Conservation (phyloP, 2,888 invertebrate genomes). For the Flabesymbios commensalis region DNA sequence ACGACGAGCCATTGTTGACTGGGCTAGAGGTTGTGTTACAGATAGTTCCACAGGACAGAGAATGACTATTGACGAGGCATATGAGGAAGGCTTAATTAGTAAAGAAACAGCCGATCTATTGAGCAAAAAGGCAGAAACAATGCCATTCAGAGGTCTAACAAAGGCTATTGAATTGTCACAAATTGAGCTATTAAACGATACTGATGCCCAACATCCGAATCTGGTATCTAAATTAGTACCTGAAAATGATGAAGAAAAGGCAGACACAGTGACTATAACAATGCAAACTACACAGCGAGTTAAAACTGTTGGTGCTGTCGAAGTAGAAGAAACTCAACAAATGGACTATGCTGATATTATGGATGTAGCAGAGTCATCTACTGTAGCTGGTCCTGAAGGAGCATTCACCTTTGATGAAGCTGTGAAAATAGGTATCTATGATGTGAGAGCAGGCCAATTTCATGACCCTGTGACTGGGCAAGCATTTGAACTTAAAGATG, state of each 20-base stretch:
- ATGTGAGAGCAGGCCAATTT: conserved; percentile 41
- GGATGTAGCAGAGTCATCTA: too few species aligned
- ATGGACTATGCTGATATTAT: too few species aligned
- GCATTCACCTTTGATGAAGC: conserved; percentile 32
- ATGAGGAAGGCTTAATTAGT: conserved; percentile 58
- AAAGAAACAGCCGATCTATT: conserved; percentile 28
- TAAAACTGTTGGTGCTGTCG: conserved; percentile 2
- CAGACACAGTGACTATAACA: conserved; percentile 19
- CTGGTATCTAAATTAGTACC: too few species aligned
- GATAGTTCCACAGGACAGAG: conserved; percentile 76
- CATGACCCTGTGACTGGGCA: conserved; percentile 30
- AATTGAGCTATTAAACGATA: neutral
- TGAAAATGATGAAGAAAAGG: neutral
- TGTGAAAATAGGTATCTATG: conserved; percentile 36
- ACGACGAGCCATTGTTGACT: conserved; percentile 25
- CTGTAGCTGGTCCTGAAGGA: too few species aligned
- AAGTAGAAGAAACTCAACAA: conserved; percentile 7
- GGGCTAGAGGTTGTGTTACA: conserved; percentile 67
- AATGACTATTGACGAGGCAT: conserved; percentile 80
- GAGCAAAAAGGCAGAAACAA: conserved; percentile 26
- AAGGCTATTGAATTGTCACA: neutral
- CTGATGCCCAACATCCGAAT: too few species aligned
- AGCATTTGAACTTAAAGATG: conserved; percentile 74
- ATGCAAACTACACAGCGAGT: conserved; percentile 22
- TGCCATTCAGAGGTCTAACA: conserved; percentile 19